Percentiles rank a stretch among this genome's conserved stretches.
These are phyloP conservation scores for Hippocampus comes DNA, from an alignment of 2,113 vertebrate genomes.

Conservation along the genomic window DNA sequence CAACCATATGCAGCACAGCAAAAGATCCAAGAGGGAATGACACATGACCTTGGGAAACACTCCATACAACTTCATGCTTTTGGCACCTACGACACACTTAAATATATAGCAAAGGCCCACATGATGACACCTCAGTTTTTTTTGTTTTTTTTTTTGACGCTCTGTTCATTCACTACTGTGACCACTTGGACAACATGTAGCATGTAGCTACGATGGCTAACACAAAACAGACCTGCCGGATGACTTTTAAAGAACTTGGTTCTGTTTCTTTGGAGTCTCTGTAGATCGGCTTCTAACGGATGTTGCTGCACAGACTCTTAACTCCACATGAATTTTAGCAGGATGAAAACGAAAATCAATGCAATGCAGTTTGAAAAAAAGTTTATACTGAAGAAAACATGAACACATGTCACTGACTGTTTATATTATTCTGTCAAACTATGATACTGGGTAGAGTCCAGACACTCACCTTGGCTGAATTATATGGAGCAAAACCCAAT, in stretches of 20 bases:
- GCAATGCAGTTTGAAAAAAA: background rate
- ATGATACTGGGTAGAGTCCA: too few species aligned
- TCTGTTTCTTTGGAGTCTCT: constrained; percentile 44
- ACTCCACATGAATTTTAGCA: background rate
- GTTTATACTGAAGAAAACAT: too few species aligned
- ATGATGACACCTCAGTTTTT: constrained; percentile 39
- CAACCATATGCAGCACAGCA: constrained; percentile 64
- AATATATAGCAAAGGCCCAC: constrained; percentile 23
- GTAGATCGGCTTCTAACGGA: constrained; percentile 25
- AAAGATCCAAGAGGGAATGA: constrained; percentile 54
- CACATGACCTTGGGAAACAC: constrained; percentile 59
- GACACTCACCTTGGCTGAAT: too few species aligned
- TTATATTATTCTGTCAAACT: too few species aligned
- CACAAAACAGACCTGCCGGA: constrained; percentile 45
- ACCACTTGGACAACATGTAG: constrained; percentile 27
- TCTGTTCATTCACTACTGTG: constrained; percentile 20
- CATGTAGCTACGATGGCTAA: constrained; percentile 25
- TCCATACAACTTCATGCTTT: constrained; percentile 40
- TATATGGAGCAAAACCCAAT: too few species aligned
- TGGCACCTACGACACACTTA: constrained; percentile 22
- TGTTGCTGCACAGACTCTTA: constrained; percentile 9
- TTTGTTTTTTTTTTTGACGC: constrained; percentile 15
- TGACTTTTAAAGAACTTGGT: constrained; percentile 39
- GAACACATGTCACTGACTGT: too few species aligned
- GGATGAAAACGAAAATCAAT: constrained; percentile 2